Conservation (phyloP, 2,113 vertebrate species). For the Oreocharis arfaki region DNA sequence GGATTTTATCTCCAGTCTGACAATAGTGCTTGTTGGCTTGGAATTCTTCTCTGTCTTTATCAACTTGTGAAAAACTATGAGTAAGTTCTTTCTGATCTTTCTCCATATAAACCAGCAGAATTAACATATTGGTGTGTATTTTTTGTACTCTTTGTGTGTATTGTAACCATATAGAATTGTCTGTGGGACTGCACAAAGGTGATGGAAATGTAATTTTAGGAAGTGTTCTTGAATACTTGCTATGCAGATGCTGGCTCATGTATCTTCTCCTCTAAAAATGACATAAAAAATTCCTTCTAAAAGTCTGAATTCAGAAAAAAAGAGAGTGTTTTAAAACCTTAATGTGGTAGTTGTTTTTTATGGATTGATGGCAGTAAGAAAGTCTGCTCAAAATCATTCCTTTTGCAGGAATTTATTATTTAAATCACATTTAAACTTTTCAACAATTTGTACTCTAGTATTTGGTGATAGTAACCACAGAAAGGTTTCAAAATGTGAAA, state of each 20-base stretch:
- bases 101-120: neutral
- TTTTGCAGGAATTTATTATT: neutral
- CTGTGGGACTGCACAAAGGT: neutral
- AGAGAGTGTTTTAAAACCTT: neutral
- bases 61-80: conserved; percentile 99
- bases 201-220: neutral
- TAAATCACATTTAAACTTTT: neutral
- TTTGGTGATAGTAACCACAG: neutral
- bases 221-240: neutral
- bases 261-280: neutral
- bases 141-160: neutral
- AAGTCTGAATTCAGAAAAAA: neutral
- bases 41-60: conserved; percentile 97
- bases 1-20: conserved; percentile 97
- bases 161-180: neutral
- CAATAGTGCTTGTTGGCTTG: conserved; percentile 93
- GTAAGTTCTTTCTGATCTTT: conserved; percentile 73
- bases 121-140: neutral
- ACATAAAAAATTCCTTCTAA: neutral
- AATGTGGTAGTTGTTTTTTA: neutral
- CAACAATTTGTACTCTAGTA: neutral
- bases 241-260: neutral
- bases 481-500: neutral
- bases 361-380: neutral
- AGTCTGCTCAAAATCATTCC: neutral